phyloP scores from a whole-genome alignment of 2,888 invertebrate species.

The Dyspetes luteomarginatus region DNA sequence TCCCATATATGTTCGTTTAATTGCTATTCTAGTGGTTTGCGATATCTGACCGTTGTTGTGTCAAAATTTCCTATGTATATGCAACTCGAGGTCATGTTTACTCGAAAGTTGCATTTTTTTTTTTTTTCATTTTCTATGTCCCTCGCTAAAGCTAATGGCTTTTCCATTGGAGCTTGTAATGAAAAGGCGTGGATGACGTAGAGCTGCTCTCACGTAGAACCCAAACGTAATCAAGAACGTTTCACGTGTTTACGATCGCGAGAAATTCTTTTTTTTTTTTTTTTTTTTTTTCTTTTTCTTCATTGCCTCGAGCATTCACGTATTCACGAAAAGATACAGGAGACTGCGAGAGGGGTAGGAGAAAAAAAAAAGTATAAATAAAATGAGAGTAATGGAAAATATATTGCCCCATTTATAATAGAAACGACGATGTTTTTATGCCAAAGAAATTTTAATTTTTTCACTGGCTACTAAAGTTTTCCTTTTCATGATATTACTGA shows the following conservation, averaged over 20 bases:
- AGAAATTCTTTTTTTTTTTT: constrained; percentile 13
- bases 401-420: neutral
- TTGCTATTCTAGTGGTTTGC: constrained; percentile 13
- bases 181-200: neutral
- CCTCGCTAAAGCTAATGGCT: neutral
- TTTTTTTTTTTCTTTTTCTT: constrained; percentile 11
- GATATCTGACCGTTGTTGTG: neutral
- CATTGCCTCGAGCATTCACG: neutral
- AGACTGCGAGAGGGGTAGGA: neutral
- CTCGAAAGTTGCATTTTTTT: neutral
- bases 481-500: no score
- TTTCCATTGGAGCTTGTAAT: neutral
- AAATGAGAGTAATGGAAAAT: neutral
- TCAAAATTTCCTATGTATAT: constrained; percentile 11
- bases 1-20: neutral
- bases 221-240: constrained; percentile 40
- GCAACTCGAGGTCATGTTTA: neutral
- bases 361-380: neutral
- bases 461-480: no score
- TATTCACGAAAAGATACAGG: neutral
- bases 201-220: neutral
- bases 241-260: constrained; percentile 45
- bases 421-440: neutral
- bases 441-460: no score
- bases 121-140: neutral